Conservation (phyloP, 2,113 vertebrate genomes). For the Terrapene triunguis region DNA sequence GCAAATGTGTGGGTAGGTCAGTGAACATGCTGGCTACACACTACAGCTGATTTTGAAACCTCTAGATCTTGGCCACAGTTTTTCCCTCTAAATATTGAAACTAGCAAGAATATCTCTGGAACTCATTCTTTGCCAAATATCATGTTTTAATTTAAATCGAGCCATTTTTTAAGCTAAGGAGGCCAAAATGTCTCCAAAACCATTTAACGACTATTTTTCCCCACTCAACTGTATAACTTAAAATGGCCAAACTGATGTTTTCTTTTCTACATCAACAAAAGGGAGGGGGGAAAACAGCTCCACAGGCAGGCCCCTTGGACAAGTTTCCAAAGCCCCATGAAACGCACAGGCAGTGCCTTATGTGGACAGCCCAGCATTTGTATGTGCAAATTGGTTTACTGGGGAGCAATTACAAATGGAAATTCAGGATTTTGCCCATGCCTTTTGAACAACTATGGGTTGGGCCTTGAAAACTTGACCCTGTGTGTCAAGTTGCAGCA, state of each 20-base stretch:
- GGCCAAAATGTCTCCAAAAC: neutral
- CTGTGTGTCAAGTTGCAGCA: neutral
- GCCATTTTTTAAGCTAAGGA: neutral
- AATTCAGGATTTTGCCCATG: neutral
- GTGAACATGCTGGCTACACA: conserved; percentile 24
- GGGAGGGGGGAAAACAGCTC: neutral
- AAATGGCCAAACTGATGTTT: neutral
- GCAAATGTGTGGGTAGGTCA: conserved; percentile 29
- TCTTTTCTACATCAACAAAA: neutral
- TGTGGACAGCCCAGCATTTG: neutral
- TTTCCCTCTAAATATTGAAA: neutral
- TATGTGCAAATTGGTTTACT: conserved; percentile 27
- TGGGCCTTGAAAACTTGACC: conserved; percentile 4
- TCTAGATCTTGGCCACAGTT: neutral
- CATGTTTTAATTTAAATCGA: conserved; percentile 12
- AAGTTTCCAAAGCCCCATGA: neutral
- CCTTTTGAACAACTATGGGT: conserved; percentile 23
- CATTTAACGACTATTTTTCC: neutral
- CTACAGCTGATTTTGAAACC: conserved; percentile 69
- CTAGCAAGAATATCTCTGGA: neutral
- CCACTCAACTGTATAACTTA: neutral
- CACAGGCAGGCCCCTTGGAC: neutral
- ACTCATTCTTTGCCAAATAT: neutral
- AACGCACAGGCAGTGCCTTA: neutral
- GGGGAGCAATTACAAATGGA: neutral